These are phyloP conservation scores for Dipodomys merriami DNA, from an alignment of 2,113 vertebrate genomes.

Conservation along the genomic window DNA sequence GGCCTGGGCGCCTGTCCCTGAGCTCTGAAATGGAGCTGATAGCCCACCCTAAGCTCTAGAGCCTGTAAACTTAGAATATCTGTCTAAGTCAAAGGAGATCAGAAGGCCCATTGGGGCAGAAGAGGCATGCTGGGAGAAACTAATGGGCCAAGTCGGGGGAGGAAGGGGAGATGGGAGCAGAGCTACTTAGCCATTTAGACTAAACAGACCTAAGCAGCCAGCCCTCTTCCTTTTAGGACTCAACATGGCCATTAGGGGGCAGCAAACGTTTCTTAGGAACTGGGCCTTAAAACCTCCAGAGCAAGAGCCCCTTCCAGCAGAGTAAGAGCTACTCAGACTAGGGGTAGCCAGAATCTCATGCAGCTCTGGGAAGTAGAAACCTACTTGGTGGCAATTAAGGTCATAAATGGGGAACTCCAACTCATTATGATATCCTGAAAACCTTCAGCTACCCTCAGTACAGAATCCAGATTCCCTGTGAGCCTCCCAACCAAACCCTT, in stretches of 20 bases:
- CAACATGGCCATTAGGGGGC: slow-evolving; percentile 43
- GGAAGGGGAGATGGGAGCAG: background rate
- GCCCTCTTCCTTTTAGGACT: background rate
- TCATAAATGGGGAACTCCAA: background rate
- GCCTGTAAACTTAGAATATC: background rate
- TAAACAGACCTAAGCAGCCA: slow-evolving; percentile 14
- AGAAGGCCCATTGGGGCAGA: background rate
- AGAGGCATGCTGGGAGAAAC: background rate
- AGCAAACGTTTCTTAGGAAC: slow-evolving; percentile 6
- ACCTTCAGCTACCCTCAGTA: background rate
- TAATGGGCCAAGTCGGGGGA: background rate
- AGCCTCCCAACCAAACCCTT: background rate
- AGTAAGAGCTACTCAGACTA: background rate
- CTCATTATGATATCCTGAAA: slow-evolving; percentile 29
- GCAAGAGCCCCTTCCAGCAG: background rate
- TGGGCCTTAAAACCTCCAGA: background rate
- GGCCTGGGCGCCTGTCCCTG: no score
- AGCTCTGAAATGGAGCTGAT: background rate
- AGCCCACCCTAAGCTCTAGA: background rate
- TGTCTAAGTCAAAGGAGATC: background rate
- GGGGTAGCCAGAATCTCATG: background rate
- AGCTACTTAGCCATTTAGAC: background rate
- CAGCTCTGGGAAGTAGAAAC: background rate
- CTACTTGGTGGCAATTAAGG: background rate
- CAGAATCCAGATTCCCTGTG: background rate